These are phyloP conservation scores for Meteorus sp. DNA, from an alignment of 1,140 invertebrate genomes.

Conservation along the genomic window DNA sequence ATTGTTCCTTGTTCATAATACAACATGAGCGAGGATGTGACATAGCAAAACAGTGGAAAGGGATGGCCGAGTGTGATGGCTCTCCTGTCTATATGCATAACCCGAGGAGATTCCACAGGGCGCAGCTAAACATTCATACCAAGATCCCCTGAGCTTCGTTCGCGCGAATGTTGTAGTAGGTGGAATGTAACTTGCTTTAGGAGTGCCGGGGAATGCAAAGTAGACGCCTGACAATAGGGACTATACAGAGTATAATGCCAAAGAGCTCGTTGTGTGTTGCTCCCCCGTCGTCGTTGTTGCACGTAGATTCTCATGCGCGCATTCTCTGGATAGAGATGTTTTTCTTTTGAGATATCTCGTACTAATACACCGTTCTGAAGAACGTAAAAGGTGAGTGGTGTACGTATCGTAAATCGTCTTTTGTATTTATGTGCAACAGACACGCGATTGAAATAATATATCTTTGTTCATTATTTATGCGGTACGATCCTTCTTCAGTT, in stretches of 20 bases:
- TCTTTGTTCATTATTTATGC: background rate
- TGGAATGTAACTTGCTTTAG: slow-evolving; percentile 18
- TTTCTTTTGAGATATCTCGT: slow-evolving; percentile 10
- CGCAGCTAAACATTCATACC: slow-evolving; percentile 7
- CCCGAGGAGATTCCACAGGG: background rate
- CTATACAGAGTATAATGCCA: too few species aligned
- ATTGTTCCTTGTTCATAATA: too few species aligned
- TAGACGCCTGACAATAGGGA: slow-evolving; percentile 24
- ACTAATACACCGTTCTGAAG: background rate
- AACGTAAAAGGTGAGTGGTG: background rate
- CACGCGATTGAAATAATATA: background rate
- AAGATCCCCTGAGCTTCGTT: slow-evolving; percentile 8
- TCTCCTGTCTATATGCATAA: slow-evolving; percentile 3
- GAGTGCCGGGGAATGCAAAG: slow-evolving; percentile 28
- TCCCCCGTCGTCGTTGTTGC: too few species aligned
- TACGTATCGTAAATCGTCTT: background rate
- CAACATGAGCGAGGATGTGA: too few species aligned
- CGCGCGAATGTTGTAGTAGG: slow-evolving; percentile 11
- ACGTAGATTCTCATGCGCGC: slow-evolving; percentile 3
- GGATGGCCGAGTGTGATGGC: background rate
- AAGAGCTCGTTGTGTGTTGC: too few species aligned
- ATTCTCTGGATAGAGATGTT: slow-evolving; percentile 25
- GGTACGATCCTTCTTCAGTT: too few species aligned
- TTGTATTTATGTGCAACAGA: too few species aligned
- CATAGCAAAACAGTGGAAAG: too few species aligned